Conservation (phyloP, 2,797 vertebrate genomes). For the Hydrolagus colliei region DNA sequence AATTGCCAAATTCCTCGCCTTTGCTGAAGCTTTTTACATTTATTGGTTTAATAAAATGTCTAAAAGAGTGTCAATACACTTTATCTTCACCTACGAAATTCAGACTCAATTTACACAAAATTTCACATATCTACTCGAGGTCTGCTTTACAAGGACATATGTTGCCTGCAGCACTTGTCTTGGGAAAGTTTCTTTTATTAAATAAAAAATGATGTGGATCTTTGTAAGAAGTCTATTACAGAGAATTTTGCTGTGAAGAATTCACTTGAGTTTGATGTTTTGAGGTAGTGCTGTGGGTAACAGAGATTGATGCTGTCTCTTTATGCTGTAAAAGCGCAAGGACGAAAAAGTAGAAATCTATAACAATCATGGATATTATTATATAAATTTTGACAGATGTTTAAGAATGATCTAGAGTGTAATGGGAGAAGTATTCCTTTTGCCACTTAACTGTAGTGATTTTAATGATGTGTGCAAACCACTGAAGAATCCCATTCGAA, state of each 20-base stretch:
- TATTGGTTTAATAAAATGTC: conserved; percentile 13
- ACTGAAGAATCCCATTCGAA: too few relatives aligned
- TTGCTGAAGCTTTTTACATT: conserved; percentile 6
- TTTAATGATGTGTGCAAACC: too few relatives aligned
- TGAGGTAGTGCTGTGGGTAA: neutral
- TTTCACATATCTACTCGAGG: neutral
- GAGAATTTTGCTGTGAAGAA: neutral
- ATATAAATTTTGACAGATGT: too few relatives aligned
- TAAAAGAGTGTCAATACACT: neutral
- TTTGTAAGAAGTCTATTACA: neutral
- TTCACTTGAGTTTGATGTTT: conserved; percentile 3
- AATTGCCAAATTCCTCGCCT: neutral
- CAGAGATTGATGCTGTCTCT: neutral
- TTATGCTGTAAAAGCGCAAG: neutral
- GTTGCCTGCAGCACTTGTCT: neutral
- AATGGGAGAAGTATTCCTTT: too few relatives aligned
- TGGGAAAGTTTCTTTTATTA: neutral
- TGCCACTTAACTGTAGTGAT: too few relatives aligned
- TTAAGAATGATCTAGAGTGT: too few relatives aligned
- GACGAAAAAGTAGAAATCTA: too few relatives aligned
- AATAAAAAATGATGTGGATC: conserved; percentile 5
- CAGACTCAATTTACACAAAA: neutral
- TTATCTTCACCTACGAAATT: neutral
- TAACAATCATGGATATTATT: too few relatives aligned
- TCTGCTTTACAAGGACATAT: neutral